phyloP scores from a whole-genome alignment of 2,888 invertebrate species.

The Malthinus flaveolus region DNA sequence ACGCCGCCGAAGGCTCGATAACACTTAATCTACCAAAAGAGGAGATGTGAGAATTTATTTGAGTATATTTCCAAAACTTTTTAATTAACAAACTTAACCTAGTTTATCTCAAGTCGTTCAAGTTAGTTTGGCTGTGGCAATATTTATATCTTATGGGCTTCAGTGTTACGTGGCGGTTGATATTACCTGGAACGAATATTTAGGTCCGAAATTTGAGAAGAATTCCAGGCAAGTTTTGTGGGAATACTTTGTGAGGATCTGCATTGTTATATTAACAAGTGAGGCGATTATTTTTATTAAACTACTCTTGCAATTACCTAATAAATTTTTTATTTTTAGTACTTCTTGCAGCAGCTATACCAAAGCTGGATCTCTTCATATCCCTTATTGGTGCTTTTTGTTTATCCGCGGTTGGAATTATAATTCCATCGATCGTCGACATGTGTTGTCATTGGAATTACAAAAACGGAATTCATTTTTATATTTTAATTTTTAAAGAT shows the following conservation, averaged over 20 bases:
- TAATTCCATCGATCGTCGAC: conserved; percentile 88
- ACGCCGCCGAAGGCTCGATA: conserved; percentile 73
- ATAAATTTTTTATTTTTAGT: conserved; percentile 62
- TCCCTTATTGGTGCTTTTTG: conserved; percentile 88
- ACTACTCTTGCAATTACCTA: background rate
- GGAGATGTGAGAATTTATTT: conserved; percentile 61
- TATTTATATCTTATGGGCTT: conserved; percentile 89
- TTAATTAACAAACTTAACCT: too few species aligned
- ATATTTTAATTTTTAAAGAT: conserved; percentile 58
- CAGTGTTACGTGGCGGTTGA: conserved; percentile 96
- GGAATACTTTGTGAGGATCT: conserved; percentile 80
- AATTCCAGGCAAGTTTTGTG: conserved; percentile 64
- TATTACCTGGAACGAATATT: conserved; percentile 85
- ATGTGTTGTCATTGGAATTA: conserved; percentile 79
- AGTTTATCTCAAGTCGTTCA: conserved; percentile 75
- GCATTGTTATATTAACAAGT: conserved; percentile 83
- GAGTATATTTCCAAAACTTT: background rate
- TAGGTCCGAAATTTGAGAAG: conserved; percentile 63
- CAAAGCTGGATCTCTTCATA: conserved; percentile 79
- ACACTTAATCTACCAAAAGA: conserved; percentile 79
- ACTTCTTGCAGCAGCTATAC: conserved; percentile 80
- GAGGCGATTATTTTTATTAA: conserved; percentile 53
- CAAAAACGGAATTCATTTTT: conserved; percentile 57
- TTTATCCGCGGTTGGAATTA: conserved; percentile 82
- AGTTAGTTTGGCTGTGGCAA: conserved; percentile 74